phyloP scores from a whole-genome alignment of 2,113 vertebrate genomes.

The Pomatorhinus ruficollis region DNA sequence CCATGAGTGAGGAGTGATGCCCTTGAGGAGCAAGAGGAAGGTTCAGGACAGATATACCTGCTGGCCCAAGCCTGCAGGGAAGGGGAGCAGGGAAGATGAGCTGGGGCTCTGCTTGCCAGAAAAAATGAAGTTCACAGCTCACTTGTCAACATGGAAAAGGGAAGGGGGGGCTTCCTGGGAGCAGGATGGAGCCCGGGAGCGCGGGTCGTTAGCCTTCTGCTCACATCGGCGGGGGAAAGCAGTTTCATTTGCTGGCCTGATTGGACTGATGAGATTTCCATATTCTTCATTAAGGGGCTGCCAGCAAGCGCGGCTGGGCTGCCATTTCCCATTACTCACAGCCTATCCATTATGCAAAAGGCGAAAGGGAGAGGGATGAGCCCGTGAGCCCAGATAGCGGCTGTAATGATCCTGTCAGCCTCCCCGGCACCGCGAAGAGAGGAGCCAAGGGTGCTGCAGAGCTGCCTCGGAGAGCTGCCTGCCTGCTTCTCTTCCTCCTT shows the following conservation, averaged over 20 bases:
- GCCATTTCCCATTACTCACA: conserved; percentile 77
- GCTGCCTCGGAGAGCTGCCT: not conserved
- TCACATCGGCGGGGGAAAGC: conserved; percentile 66
- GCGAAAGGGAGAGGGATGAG: conserved; percentile 50
- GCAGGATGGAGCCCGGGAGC: not conserved
- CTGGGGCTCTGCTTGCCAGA: not conserved
- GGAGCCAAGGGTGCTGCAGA: not conserved
- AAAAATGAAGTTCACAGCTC: conserved; percentile 61
- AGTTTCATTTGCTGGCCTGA: conserved; percentile 75
- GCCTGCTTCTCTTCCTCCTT: not conserved
- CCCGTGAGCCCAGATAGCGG: conserved; percentile 36
- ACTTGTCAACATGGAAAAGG: conserved; percentile 21
- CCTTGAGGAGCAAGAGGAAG: not conserved
- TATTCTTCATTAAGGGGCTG: conserved; percentile 78
- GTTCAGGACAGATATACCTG: not conserved
- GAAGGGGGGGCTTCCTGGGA: conserved; percentile 43
- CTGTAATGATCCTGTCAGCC: conserved; percentile 63
- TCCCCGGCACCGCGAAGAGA: not conserved
- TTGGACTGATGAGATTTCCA: conserved; percentile 78
- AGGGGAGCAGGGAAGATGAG: not conserved
- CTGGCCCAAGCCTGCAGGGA: not conserved
- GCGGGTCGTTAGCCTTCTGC: conserved; percentile 69
- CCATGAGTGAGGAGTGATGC: fast-evolving
- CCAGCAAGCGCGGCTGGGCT: conserved; percentile 68
- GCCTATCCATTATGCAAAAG: conserved; percentile 75